Percentiles rank a stretch among this genome's conserved stretches.
These are phyloP conservation scores for Hyposmocoma kahamanoa DNA, from an alignment of 1,140 invertebrate genomes.

Conservation along the genomic window DNA sequence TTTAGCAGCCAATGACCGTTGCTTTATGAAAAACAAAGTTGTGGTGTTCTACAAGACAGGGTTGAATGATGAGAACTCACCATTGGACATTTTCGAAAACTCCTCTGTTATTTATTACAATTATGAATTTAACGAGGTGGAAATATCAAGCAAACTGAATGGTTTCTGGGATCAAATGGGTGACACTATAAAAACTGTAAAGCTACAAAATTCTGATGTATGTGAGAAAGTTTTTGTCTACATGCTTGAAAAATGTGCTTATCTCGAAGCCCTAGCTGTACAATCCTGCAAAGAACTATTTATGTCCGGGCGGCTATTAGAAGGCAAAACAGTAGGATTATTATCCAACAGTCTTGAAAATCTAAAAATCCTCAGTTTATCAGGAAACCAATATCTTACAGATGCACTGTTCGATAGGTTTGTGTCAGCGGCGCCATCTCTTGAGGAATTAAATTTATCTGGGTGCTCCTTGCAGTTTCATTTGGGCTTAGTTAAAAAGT, in stretches of 20 bases:
- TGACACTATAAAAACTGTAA: constrained; percentile 60
- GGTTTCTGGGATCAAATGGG: constrained; percentile 70
- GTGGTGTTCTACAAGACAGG: constrained; percentile 72
- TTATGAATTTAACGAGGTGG: constrained; percentile 76
- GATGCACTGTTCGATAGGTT: constrained; percentile 81
- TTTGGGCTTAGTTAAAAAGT: constrained; percentile 77
- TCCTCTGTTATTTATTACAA: constrained; percentile 70
- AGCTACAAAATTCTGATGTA: constrained; percentile 75
- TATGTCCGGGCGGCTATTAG: constrained; percentile 81
- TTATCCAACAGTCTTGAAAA: constrained; percentile 71
- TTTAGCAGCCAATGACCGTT: constrained; percentile 73
- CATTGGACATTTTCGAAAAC: constrained; percentile 66
- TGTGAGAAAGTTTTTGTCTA: constrained; percentile 77
- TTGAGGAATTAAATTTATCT: constrained; percentile 77
- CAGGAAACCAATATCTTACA: constrained; percentile 80
- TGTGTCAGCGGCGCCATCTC: constrained; percentile 74
- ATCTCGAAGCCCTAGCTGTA: constrained; percentile 76
- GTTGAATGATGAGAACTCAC: constrained; percentile 66
- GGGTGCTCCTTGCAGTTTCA: constrained; percentile 82
- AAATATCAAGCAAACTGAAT: constrained; percentile 67
- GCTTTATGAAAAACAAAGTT: constrained; percentile 73
- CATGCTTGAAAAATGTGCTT: constrained; percentile 73
- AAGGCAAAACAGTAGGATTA: constrained; percentile 72
- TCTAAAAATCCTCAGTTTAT: constrained; percentile 76
- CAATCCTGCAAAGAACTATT: constrained; percentile 80